Conservation (phyloP, 2,888 invertebrate genomes). For the Eudemis profundana region DNA sequence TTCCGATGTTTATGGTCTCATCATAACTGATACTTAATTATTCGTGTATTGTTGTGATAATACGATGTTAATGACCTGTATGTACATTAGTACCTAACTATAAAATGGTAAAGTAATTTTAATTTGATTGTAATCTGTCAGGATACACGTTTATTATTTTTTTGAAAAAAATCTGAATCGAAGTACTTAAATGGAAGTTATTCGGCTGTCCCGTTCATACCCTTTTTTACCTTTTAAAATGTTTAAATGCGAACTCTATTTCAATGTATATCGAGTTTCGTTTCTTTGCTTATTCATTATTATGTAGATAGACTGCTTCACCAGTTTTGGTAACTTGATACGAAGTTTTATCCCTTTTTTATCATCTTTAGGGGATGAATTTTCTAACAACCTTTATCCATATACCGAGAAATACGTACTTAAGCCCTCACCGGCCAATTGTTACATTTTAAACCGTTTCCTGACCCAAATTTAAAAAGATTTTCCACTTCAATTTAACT, state of each 20-base stretch:
- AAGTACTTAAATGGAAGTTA: conserved; percentile 24
- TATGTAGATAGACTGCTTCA: not conserved
- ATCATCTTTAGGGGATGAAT: too few relatives aligned
- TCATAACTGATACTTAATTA: too few relatives aligned
- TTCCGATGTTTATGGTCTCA: too few relatives aligned
- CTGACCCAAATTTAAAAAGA: conserved; percentile 40
- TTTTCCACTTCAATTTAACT: conserved; percentile 34
- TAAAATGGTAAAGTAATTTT: not conserved
- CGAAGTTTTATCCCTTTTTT: too few relatives aligned
- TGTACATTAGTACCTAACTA: not conserved
- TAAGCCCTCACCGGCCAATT: conserved; percentile 23
- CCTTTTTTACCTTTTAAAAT: not conserved
- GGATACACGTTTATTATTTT: conserved; percentile 10
- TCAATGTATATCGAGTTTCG: not conserved
- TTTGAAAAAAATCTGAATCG: not conserved
- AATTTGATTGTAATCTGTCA: not conserved
- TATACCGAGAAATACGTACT: conserved; percentile 9
- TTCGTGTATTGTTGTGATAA: not conserved
- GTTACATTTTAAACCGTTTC: conserved; percentile 33
- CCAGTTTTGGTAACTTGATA: not conserved
- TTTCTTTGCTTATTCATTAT: not conserved
- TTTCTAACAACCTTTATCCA: too few relatives aligned
- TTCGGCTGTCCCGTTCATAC: conserved; percentile 4
- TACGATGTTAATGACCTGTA: not conserved
- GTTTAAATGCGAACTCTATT: not conserved